These are phyloP conservation scores for Cairina moschata DNA, from an alignment of 2,113 vertebrate genomes.

Conservation along the genomic window DNA sequence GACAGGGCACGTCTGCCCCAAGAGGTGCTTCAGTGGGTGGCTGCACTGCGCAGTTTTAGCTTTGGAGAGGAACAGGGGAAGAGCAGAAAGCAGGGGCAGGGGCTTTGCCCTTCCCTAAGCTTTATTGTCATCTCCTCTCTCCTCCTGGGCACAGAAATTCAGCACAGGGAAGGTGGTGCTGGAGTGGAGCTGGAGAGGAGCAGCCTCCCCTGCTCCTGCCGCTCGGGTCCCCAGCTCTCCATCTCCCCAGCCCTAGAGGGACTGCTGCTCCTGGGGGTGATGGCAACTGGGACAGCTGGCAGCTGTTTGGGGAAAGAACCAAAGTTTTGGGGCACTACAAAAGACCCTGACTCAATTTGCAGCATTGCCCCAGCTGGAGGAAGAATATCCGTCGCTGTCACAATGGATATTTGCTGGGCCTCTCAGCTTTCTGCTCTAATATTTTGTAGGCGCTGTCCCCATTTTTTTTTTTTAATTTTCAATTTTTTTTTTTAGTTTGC, in stretches of 20 bases:
- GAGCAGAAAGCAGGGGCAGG: neutral
- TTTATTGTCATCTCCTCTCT: neutral
- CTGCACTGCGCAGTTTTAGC: too few species aligned
- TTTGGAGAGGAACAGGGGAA: accelerated
- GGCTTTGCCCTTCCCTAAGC: neutral
- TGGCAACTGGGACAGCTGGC: neutral
- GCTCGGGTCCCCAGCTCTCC: neutral
- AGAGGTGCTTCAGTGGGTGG: neutral
- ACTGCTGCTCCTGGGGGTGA: accelerated
- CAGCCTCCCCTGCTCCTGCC: neutral
- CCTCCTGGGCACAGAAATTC: neutral
- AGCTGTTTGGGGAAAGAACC: neutral
- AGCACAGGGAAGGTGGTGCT: accelerated
- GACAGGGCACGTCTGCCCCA: neutral
- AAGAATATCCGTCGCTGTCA: neutral
- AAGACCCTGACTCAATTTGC: neutral
- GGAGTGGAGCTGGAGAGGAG: neutral
- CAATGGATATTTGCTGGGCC: neutral
- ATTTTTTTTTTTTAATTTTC: too few species aligned
- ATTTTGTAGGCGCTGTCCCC: neutral
- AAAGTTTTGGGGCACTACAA: neutral
- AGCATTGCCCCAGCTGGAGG: neutral
- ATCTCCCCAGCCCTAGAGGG: neutral
- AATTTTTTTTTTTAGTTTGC: too few species aligned
- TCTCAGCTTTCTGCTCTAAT: neutral